phyloP scores from a whole-genome alignment of 2,888 invertebrate genomes.

The Drosophila bunnanda region DNA sequence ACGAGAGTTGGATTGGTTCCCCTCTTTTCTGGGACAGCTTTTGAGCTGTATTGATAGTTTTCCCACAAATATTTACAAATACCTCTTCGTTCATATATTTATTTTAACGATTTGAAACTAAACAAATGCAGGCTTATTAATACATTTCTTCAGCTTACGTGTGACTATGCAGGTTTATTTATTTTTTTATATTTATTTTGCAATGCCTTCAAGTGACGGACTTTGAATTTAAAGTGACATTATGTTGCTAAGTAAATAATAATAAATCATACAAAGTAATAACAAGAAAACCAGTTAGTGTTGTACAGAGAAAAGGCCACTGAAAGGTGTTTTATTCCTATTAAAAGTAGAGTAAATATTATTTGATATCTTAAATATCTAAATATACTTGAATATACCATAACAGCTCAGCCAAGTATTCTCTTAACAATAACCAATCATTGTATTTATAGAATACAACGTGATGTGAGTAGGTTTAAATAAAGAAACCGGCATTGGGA shows the following conservation, averaged over 20 bases:
- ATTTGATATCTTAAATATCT: background rate
- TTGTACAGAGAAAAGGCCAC: background rate
- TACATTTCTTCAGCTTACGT: constrained; percentile 4
- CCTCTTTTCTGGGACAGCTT: background rate
- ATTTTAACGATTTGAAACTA: background rate
- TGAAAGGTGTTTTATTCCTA: background rate
- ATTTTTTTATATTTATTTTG: background rate
- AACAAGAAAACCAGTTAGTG: background rate
- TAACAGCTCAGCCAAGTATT: background rate
- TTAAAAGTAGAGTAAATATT: background rate
- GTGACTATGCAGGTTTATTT: constrained; percentile 4
- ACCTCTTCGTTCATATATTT: background rate
- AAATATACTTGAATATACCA: background rate
- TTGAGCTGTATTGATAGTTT: background rate
- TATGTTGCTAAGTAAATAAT: background rate
- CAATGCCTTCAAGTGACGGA: background rate
- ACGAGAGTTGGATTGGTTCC: background rate
- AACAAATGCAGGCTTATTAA: constrained; percentile 1
- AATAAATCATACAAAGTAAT: background rate
- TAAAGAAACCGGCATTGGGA: constrained; percentile 3
- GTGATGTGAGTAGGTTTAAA: constrained; percentile 3
- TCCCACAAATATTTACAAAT: constrained; percentile 1
- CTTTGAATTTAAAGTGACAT: background rate
- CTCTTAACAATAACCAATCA: background rate
- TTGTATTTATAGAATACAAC: background rate